Conservation (phyloP, 1,140 invertebrate genomes). For the Drosophila pachea region DNA sequence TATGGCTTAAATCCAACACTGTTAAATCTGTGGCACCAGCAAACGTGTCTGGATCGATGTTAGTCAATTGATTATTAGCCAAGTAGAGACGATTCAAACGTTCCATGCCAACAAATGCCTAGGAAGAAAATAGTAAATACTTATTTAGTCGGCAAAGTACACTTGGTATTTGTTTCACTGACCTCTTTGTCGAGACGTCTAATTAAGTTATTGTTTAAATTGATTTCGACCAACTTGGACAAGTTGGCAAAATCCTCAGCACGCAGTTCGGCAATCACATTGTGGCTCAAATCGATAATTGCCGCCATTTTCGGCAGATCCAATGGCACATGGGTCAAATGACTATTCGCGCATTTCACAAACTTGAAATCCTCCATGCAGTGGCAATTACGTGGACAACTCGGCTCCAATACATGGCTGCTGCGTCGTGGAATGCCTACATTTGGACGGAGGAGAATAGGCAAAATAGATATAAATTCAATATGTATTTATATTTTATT, state of each 20-base stretch:
- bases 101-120: conserved; percentile 63
- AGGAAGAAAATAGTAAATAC: not conserved
- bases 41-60: conserved; percentile 80
- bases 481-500: not conserved
- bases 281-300: conserved; percentile 73
- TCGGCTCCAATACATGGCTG: conserved; percentile 71
- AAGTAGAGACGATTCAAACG: conserved; percentile 76
- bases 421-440: conserved; percentile 67
- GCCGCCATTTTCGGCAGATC: conserved; percentile 68
- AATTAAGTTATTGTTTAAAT: conserved; percentile 66
- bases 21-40: conserved; percentile 78
- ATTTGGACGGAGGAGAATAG: not conserved
- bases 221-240: conserved; percentile 68
- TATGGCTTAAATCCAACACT: conserved; percentile 80
- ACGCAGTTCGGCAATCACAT: conserved; percentile 64
- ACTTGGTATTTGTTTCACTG: not conserved
- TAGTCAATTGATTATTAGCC: conserved; percentile 80
- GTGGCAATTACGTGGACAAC: conserved; percentile 65
- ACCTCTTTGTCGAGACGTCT: conserved; percentile 68
- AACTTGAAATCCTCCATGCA: conserved; percentile 67
- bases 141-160: not conserved
- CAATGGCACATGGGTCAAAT: conserved; percentile 64
- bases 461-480: not conserved
- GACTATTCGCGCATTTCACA: conserved; percentile 62
- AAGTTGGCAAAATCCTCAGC: conserved; percentile 67